phyloP scores from a whole-genome alignment of 2,888 invertebrate genomes.

The Coleophora deauratella region DNA sequence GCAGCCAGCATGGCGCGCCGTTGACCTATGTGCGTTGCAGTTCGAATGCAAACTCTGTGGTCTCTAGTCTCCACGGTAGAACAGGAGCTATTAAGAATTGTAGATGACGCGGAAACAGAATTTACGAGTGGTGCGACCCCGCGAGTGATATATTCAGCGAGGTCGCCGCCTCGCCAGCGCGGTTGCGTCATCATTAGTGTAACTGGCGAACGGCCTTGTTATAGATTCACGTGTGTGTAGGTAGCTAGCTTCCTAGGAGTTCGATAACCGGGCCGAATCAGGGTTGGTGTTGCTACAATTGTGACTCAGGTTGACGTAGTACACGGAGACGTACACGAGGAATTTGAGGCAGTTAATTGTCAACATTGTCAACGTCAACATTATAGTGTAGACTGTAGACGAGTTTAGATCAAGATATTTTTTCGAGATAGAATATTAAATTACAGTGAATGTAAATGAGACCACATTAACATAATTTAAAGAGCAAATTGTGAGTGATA shows the following conservation, averaged over 20 bases:
- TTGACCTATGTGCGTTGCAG: conserved; percentile 29
- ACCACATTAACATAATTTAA: too few species aligned
- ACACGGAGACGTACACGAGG: too few species aligned
- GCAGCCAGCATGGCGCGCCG: conserved; percentile 45
- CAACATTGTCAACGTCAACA: too few species aligned
- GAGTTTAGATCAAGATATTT: too few species aligned
- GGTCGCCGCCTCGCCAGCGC: conserved; percentile 42
- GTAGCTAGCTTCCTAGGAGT: conserved; percentile 30
- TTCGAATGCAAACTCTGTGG: conserved; percentile 42
- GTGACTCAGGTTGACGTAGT: conserved; percentile 27
- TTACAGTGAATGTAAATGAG: too few species aligned
- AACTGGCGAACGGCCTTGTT: conserved; percentile 41
- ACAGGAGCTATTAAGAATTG: conserved; percentile 31
- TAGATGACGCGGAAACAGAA: conserved; percentile 57
- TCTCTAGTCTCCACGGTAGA: conserved; percentile 16
- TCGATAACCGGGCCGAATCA: conserved; percentile 55
- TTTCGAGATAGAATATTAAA: too few species aligned
- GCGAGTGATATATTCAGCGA: conserved; percentile 45
- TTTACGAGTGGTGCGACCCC: conserved; percentile 47
- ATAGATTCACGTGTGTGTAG: conserved; percentile 31
- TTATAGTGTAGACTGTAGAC: too few species aligned
- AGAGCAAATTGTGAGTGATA: too few species aligned
- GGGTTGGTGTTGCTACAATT: conserved; percentile 52
- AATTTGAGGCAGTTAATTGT: too few species aligned
- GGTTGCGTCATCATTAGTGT: conserved; percentile 42